A percentile compares a stretch with the other conserved stretches of the same genome.
Conservation (phyloP, 2,113 vertebrate genomes). For the Cercopithecus mona region DNA sequence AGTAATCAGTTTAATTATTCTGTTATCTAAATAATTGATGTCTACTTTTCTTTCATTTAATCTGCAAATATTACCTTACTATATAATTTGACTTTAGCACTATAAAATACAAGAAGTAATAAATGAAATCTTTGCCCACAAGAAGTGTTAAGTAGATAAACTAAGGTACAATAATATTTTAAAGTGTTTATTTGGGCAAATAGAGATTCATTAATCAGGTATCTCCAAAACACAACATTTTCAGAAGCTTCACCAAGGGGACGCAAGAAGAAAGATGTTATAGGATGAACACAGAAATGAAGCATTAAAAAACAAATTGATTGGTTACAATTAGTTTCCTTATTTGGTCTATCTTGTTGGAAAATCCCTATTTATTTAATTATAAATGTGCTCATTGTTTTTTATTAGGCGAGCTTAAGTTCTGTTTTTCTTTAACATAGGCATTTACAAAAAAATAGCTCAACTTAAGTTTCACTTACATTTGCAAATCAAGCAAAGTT, state of each 20-base stretch:
- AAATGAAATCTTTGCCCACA: background rate
- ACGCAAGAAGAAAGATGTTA: background rate
- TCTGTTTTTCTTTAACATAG: background rate
- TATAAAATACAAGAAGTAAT: background rate
- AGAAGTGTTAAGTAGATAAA: background rate
- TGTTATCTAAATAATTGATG: background rate
- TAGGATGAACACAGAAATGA: background rate
- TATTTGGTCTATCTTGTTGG: background rate
- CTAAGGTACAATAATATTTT: background rate
- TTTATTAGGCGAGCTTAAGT: background rate
- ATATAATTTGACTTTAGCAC: background rate
- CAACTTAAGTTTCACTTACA: background rate
- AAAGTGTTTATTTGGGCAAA: background rate
- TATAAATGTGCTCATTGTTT: background rate
- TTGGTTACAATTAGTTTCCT: background rate
- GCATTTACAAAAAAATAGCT: background rate
- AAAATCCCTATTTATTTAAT: background rate
- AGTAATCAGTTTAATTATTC: background rate
- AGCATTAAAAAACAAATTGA: background rate
- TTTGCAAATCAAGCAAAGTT: background rate
- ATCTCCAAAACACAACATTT: background rate
- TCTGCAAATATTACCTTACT: background rate
- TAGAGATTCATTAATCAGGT: background rate
- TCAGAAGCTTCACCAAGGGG: background rate
- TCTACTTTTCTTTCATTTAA: background rate